Conservation (phyloP, 2,113 vertebrate species). For the Crotophaga sulcirostris region DNA sequence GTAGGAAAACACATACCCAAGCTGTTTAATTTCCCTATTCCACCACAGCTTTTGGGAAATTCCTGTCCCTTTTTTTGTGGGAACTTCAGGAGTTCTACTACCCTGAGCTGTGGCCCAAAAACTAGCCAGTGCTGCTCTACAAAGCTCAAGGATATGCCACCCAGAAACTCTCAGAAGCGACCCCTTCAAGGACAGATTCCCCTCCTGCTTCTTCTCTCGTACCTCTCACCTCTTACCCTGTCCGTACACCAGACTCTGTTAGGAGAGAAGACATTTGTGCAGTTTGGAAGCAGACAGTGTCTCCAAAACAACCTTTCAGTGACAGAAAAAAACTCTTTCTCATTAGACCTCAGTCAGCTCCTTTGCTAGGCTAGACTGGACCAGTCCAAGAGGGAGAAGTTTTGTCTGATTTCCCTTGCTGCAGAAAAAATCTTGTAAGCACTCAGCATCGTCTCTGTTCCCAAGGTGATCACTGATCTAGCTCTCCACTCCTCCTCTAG, state of each 20-base stretch:
- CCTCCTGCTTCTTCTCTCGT: neutral
- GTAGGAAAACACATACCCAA: neutral
- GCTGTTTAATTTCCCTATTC: neutral
- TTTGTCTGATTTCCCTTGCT: neutral
- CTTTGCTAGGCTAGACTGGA: neutral
- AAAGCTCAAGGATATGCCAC: neutral
- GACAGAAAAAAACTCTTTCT: accelerated
- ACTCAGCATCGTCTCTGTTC: neutral
- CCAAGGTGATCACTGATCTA: too few relatives aligned
- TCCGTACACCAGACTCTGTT: accelerated
- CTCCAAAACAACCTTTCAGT: neutral
- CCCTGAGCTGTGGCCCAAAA: neutral
- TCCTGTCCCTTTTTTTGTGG: neutral
- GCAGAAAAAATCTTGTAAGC: neutral
- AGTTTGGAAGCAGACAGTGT: neutral
- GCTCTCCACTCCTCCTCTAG: accelerated
- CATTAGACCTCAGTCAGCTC: neutral
- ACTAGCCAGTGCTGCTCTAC: accelerated
- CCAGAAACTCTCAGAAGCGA: neutral
- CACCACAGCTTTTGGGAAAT: neutral
- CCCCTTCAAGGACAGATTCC: neutral
- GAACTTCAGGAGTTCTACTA: accelerated
- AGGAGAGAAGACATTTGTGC: neutral
- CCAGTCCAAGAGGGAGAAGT: neutral
- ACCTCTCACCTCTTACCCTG: accelerated